Base-by-base conservation (phyloP, 1,140 invertebrate genomes). In the Adelges cooleyi region DNA sequence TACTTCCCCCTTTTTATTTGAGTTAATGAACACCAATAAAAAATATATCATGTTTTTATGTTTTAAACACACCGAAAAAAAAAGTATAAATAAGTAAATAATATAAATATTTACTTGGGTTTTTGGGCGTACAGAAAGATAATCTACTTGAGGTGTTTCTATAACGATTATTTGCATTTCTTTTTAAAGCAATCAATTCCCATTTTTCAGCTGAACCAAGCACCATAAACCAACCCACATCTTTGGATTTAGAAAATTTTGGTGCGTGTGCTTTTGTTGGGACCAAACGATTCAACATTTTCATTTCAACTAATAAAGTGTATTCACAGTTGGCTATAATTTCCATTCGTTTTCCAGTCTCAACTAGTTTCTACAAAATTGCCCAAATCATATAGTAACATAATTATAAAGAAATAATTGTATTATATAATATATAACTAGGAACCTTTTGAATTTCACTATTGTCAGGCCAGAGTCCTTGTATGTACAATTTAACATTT, bases 161-260 rank as follows among this genome's bases (percentile, higher is more conserved):
- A n/a, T 54, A 29, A 33, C 44, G 52, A 11, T 71, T 0, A 77
- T 75, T 1, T 86, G 13, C 1, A 62, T 18, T 74, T 67, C 94
- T 78, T 73, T 95, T 96, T 68, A 96, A 77, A n/a, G 92, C 91
- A 29, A 87, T 74, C n/a, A 98, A 76, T 72, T 96, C 90, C 38
- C 77, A 78, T 2, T 77, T 77, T 62, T 84, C 81, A 20, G 83
- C 72, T 56, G 84, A 81, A 10, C 92, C 94, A 1, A 98, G 75
- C 0, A 94, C 81, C 0, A 97, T 70, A 74, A 98, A 89, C 95
- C 95, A 98, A 49, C 91, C 90, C 75, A 98, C 94, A 69, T 93
- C 91, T 77, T 98, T 98, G 6, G 86, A 83, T 74, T 95, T 94
- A 0, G 90, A 84, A 77, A 93, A 98, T 68, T 83, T 81, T 6